phyloP scores from a whole-genome alignment of 2,113 vertebrate genomes.

The Eptatretus burgeri region DNA sequence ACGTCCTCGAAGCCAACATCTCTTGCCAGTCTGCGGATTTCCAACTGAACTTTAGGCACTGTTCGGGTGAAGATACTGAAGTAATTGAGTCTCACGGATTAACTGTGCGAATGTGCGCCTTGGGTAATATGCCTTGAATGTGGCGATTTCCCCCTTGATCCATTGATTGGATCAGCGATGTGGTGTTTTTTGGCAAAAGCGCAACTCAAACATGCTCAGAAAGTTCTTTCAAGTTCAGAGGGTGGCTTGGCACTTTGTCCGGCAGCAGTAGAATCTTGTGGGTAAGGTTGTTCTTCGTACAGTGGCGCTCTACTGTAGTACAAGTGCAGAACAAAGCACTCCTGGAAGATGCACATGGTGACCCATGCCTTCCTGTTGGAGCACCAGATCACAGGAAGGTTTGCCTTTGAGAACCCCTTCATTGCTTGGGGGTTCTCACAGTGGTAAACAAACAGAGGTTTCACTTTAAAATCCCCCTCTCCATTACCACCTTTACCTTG shows the following conservation, averaged over 20 bases:
- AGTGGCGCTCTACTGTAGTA: background rate
- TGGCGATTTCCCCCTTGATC: conserved; percentile 9
- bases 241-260: conserved; percentile 7
- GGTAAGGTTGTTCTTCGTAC: background rate
- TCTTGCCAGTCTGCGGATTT: background rate
- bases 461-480: conserved; percentile 1
- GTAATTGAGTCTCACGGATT: background rate
- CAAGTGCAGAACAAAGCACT: conserved; percentile 7
- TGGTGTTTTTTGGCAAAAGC: conserved; percentile 7
- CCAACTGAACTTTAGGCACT: background rate
- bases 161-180: conserved; percentile 8
- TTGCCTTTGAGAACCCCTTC: conserved; percentile 6
- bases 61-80: background rate
- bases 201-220: background rate
- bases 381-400: conserved; percentile 7
- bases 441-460: conserved; percentile 6
- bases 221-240: background rate
- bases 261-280: conserved; percentile 7
- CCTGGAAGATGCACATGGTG: conserved; percentile 7
- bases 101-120: conserved; percentile 2
- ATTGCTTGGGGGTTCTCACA: conserved; percentile 3
- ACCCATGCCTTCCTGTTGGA: conserved; percentile 8
- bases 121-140: conserved; percentile 8
- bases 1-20: background rate
- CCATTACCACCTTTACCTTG: conserved; percentile 4